These are phyloP conservation scores for mouse (Mus musculus) DNA, from an alignment of 2,113 vertebrate species.

Conservation along the genomic window GRCm39 chr9:11968001-11968500, in stretches of 20 bases:
- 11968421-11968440: background rate
- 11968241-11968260: slow-evolving; percentile 59
- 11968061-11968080: slow-evolving; percentile 74
- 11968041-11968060: slow-evolving; percentile 53
- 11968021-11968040: slow-evolving; percentile 45
- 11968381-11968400: background rate
- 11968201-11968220: slow-evolving; percentile 34
- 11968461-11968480: background rate
- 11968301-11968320: background rate
- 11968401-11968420: background rate
- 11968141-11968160: slow-evolving; percentile 82
- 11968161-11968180: slow-evolving; percentile 81
- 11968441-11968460: background rate
- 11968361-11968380: background rate
- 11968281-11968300: slow-evolving; percentile 27
- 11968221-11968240: slow-evolving; percentile 51
- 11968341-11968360: background rate
- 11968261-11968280: slow-evolving; percentile 42
- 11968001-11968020: slow-evolving; percentile 64
- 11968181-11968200: slow-evolving; percentile 77
- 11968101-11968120: slow-evolving; percentile 78
- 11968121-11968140: slow-evolving; percentile 82
- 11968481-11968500: too few relatives aligned
- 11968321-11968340: background rate
- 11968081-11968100: slow-evolving; percentile 73